Evolutionary conservation across 1,140 invertebrate genomes (phyloP).

Genomic region (Teleogryllus occipitalis): DNA sequence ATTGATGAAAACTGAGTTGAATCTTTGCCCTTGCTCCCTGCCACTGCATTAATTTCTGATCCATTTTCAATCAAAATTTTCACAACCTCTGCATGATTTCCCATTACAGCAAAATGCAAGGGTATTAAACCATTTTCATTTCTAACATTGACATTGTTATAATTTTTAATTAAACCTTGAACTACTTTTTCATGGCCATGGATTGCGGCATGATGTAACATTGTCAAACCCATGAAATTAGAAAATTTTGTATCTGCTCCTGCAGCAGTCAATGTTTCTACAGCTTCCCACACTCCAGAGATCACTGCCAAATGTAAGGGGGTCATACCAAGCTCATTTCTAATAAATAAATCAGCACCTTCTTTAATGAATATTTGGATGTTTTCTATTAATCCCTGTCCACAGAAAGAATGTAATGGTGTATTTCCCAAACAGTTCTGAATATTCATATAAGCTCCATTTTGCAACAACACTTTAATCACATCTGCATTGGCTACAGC

Average conservation of each 20-base stretch:
- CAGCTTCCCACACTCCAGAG: background rate
- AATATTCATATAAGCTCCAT: background rate
- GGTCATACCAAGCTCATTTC: background rate
- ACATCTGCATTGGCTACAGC: constrained; percentile 21
- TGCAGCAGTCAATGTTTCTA: background rate
- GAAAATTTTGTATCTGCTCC: background rate
- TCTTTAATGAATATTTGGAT: background rate
- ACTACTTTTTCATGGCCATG: constrained; percentile 15
- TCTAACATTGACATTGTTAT: constrained; percentile 20
- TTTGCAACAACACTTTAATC: background rate
- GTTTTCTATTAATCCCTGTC: background rate
- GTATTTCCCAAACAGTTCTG: background rate
- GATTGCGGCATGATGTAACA: constrained; percentile 27
- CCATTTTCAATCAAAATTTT: constrained; percentile 34
- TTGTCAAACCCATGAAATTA: background rate
- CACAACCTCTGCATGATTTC: constrained; percentile 39
- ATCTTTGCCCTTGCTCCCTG: too few relatives aligned
- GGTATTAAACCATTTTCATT: constrained; percentile 32
- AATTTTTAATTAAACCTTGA: background rate
- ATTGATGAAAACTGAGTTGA: too few relatives aligned
- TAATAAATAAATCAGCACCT: background rate
- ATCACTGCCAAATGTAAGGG: background rate
- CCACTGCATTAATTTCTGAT: background rate
- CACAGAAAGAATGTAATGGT: background rate
- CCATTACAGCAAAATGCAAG: constrained; percentile 41